Percentiles rank a stretch among this genome's conserved stretches.
Evolutionary conservation across 2,113 vertebrate genomes (phyloP).

Genomic region (Athene cunicularia): DNA sequence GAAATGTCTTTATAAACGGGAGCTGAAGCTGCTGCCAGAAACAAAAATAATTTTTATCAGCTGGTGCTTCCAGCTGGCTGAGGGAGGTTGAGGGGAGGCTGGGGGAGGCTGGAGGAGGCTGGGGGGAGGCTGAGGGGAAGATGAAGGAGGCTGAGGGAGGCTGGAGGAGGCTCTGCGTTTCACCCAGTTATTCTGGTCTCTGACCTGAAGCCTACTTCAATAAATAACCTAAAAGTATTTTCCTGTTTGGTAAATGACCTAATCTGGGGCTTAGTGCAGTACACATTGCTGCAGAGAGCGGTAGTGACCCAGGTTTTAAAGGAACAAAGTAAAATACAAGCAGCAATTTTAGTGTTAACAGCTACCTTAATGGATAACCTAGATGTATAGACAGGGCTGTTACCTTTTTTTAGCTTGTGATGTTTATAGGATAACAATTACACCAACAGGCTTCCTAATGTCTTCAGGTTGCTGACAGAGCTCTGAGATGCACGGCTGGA

Average conservation of each 20-base stretch:
- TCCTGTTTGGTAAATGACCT: neutral
- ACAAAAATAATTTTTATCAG: too few relatives aligned
- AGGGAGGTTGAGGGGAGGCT: too few relatives aligned
- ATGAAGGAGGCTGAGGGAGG: too few relatives aligned
- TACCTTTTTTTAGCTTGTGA: neutral
- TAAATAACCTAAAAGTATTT: neutral
- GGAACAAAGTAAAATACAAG: neutral
- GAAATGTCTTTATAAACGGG: rapidly evolving
- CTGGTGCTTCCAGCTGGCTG: too few relatives aligned
- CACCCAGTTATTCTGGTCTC: neutral
- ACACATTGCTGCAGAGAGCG: neutral
- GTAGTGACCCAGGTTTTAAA: neutral
- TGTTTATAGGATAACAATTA: neutral
- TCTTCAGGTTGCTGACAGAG: neutral
- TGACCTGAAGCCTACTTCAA: neutral
- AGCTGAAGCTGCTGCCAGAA: neutral
- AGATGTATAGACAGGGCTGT: neutral
- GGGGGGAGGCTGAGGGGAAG: too few relatives aligned
- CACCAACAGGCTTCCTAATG: neutral
- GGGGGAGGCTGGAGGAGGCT: too few relatives aligned
- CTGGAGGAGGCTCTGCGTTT: neutral
- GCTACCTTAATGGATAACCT: neutral
- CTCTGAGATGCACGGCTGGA: neutral
- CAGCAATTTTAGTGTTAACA: neutral
- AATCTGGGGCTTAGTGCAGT: neutral